phyloP scores from a whole-genome alignment of 1,140 invertebrate genomes.

The Hycleus cichorii region DNA sequence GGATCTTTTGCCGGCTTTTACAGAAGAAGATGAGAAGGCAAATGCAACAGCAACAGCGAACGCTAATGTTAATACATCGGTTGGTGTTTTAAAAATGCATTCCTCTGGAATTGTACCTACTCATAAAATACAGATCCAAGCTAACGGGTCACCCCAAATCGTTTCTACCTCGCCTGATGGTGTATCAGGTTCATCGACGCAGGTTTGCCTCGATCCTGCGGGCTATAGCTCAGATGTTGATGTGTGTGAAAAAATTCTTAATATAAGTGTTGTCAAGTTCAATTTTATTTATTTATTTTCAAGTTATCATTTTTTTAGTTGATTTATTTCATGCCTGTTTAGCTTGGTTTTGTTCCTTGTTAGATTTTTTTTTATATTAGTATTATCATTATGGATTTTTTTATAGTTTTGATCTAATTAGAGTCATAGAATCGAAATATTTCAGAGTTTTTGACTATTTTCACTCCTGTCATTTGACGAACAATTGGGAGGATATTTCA shows the following conservation, averaged over 20 bases:
- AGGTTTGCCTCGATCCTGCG: slow-evolving; percentile 66
- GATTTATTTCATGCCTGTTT: slow-evolving; percentile 23
- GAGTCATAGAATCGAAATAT: no score
- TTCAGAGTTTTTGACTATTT: no score
- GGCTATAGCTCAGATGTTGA: slow-evolving; percentile 53
- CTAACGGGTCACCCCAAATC: slow-evolving; percentile 45
- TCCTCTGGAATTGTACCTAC: slow-evolving; percentile 44
- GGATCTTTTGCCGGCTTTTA: slow-evolving; percentile 90
- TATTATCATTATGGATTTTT: neutral
- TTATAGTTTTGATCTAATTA: no score
- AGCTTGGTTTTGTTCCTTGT: slow-evolving; percentile 36
- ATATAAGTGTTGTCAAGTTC: slow-evolving; percentile 27
- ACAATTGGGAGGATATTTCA: no score
- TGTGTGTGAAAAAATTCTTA: slow-evolving; percentile 47
- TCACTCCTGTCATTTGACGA: no score
- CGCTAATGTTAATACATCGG: slow-evolving; percentile 45
- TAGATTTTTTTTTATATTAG: slow-evolving; percentile 5
- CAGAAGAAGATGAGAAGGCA: slow-evolving; percentile 80
- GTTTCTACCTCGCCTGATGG: slow-evolving; percentile 51
- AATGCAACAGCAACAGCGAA: slow-evolving; percentile 45
- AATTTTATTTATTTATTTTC: slow-evolving; percentile 5
- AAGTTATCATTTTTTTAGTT: slow-evolving; percentile 9
- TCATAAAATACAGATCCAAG: slow-evolving; percentile 46
- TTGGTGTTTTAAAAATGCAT: slow-evolving; percentile 59
- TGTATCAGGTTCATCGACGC: slow-evolving; percentile 53